Evolutionary conservation across 2,113 vertebrate genomes (phyloP).

Genomic region (Cynopterus brachyotis): DNA sequence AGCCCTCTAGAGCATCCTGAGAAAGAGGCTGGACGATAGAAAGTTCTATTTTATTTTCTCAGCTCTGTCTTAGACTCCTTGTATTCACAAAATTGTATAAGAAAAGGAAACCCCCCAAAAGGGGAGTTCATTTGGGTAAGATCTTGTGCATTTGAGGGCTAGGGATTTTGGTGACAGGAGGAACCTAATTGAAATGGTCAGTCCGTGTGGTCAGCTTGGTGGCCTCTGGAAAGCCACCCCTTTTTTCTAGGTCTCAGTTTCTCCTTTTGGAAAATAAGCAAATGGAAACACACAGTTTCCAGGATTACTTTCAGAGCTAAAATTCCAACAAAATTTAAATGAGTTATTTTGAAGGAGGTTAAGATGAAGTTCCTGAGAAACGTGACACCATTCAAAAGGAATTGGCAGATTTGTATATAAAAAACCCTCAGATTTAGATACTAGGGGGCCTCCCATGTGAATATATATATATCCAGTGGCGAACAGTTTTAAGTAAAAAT

Average conservation of each 20-base stretch:
- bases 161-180: background rate
- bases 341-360: background rate
- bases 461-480: background rate
- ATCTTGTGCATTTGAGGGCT: background rate
- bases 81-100: background rate
- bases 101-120: background rate
- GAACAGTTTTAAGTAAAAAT: background rate
- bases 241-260: background rate
- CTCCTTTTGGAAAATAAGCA: conserved; percentile 12
- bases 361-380: background rate
- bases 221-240: background rate
- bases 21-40: background rate
- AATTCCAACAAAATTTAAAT: background rate
- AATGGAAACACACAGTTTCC: background rate
- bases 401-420: background rate
- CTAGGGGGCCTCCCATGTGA: background rate
- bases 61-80: background rate
- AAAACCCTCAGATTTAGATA: background rate
- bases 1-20: background rate
- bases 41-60: background rate
- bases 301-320: background rate
- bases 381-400: background rate
- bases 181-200: background rate
- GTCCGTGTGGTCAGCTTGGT: background rate
- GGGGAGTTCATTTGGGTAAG: background rate